A percentile compares a stretch with the other conserved stretches of the same genome.
Conservation (phyloP, 2,888 invertebrate species). For the Dastarcus helophoroides region DNA sequence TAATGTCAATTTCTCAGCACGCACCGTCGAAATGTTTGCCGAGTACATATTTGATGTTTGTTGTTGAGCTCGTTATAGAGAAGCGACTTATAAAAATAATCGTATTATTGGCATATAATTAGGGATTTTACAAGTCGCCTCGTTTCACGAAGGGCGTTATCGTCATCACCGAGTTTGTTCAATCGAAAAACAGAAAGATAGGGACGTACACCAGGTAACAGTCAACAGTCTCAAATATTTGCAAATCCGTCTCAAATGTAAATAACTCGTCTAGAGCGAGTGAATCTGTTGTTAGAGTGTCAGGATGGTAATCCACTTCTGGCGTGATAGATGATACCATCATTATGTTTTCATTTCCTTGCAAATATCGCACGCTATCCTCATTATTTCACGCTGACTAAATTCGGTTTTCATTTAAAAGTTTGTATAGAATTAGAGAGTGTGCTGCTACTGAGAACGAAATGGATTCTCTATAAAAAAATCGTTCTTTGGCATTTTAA, state of each 20-base stretch:
- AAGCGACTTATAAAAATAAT: not conserved
- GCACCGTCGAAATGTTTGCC: not conserved
- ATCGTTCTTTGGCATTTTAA: too few relatives aligned
- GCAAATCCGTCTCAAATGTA: slow-evolving; percentile 30
- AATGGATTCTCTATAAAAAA: too few relatives aligned
- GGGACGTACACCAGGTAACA: slow-evolving; percentile 24
- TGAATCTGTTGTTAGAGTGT: slow-evolving; percentile 27
- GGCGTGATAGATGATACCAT: slow-evolving; percentile 6
- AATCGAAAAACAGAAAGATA: too few relatives aligned
- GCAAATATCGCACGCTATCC: too few relatives aligned
- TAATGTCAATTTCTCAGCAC: slow-evolving; percentile 1
- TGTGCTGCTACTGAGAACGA: too few relatives aligned
- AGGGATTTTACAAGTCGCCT: too few relatives aligned
- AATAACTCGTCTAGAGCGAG: slow-evolving; percentile 27
- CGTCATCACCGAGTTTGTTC: too few relatives aligned
- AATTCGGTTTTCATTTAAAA: too few relatives aligned
- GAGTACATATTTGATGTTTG: slow-evolving; percentile 1
- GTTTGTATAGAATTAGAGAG: too few relatives aligned
- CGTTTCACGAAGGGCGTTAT: too few relatives aligned
- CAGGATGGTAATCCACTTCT: slow-evolving; percentile 12
- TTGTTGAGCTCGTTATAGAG: not conserved
- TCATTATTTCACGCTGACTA: too few relatives aligned
- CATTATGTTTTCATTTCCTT: too few relatives aligned
- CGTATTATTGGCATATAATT: not conserved
- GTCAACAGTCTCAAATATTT: slow-evolving; percentile 31